phyloP scores from a whole-genome alignment of 2,797 vertebrate species.

The Cirrhinus molitorella region DNA sequence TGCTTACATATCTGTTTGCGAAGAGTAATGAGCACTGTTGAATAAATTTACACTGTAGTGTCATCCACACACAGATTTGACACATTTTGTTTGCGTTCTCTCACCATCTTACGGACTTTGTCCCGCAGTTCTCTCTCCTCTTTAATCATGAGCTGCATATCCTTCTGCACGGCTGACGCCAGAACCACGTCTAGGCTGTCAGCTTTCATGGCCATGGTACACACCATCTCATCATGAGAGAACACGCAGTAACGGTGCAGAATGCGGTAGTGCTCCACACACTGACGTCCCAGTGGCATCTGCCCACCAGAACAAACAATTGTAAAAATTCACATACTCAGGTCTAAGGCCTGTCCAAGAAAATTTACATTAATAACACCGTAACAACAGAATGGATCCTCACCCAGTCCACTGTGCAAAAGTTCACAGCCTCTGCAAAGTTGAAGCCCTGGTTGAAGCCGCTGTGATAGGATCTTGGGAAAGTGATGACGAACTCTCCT shows the following conservation, averaged over 20 bases:
- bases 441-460: slow-evolving; percentile 99
- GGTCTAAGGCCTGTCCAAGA: too few species aligned
- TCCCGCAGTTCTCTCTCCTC: slow-evolving; percentile 88
- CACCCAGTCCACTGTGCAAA: slow-evolving; percentile 99
- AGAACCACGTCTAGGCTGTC: slow-evolving; percentile 86
- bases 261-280: slow-evolving; percentile 93
- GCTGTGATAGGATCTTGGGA: slow-evolving; percentile 96
- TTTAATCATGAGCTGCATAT: slow-evolving; percentile 90
- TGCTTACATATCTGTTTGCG: neutral
- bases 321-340: neutral
- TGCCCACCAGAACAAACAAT: slow-evolving; percentile 60
- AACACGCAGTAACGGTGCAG: slow-evolving; percentile 96
- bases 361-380: neutral
- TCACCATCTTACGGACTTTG: slow-evolving; percentile 88
- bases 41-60: neutral
- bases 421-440: slow-evolving; percentile 98
- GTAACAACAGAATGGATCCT: slow-evolving; percentile 34
- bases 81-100: slow-evolving; percentile 31
- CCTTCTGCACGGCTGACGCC: slow-evolving; percentile 92
- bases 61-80: neutral
- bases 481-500: slow-evolving; percentile 97
- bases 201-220: slow-evolving; percentile 93
- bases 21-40: neutral
- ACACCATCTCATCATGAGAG: slow-evolving; percentile 97
- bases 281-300: slow-evolving; percentile 93